Percentiles rank a stretch among this genome's conserved stretches.
Conservation (phyloP, 2,113 vertebrate species). For the Cichladusa arquata region DNA sequence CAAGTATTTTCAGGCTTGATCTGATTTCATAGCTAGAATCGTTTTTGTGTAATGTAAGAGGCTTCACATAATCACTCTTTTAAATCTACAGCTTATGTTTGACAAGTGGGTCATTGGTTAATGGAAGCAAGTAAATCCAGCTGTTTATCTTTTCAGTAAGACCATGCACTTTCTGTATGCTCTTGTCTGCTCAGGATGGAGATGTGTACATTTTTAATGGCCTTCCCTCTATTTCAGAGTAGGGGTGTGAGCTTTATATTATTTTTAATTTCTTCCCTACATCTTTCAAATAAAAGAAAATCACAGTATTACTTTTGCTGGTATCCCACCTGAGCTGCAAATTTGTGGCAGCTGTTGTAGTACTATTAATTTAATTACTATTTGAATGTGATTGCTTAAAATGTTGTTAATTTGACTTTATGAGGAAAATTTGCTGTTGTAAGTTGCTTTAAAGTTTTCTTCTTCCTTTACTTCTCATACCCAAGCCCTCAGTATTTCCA, state of each 20-base stretch:
- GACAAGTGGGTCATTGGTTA: conserved; percentile 63
- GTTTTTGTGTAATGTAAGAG: conserved; percentile 28
- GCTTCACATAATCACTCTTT: conserved; percentile 45
- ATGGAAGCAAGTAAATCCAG: conserved; percentile 61
- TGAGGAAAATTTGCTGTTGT: background rate
- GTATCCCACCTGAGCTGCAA: background rate
- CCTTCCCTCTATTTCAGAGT: background rate
- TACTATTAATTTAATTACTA: background rate
- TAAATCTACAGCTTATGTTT: conserved; percentile 62
- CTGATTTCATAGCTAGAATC: conserved; percentile 3
- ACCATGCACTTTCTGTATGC: background rate
- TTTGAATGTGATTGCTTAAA: background rate
- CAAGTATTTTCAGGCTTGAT: background rate
- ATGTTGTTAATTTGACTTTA: background rate
- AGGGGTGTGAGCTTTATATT: background rate
- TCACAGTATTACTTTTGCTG: background rate
- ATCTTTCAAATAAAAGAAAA: background rate
- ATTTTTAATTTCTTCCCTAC: background rate
- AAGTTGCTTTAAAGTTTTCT: background rate
- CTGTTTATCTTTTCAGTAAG: conserved; percentile 49
- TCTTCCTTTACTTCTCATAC: background rate
- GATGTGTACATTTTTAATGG: conserved; percentile 10
- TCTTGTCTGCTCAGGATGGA: conserved; percentile 2
- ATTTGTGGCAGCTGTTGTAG: background rate
- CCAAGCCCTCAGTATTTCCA: background rate